Base-by-base conservation (phyloP, 2,888 invertebrate genomes). In the Schizotus pectinicornis region DNA sequence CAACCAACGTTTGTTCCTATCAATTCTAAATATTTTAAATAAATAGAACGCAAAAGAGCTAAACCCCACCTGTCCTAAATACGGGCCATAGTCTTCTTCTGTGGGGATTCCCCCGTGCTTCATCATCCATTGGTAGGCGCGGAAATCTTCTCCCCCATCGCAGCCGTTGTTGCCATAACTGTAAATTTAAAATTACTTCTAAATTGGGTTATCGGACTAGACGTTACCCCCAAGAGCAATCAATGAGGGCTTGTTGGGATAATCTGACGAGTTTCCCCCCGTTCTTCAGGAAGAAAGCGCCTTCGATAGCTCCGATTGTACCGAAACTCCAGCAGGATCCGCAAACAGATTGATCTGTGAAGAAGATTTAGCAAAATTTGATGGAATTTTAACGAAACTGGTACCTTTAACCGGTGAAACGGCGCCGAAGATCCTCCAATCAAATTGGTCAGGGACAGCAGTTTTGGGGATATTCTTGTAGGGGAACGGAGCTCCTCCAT, bases 251-350 rank as follows among this genome's bases (percentile, higher is more conserved):
- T 83, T 98, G 97, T 74, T 96, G 94, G 3, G 96, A 96, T 38
- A 98, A 85, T 14, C 93, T 81, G 7, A 92, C 86, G 32, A 95
- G 83, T 66, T 90, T 86, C 0, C 91, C 90, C 0, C 91, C 91
- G 67, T 90, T 89, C 74, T 91, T 90, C 34, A 95, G 80, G 80
- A 92, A 97, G 74, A 88, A 88, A 0, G 95, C 94, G 0, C 97
- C 96, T 80, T 98, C 98, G 54, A 98, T 87, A 0, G 95, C 86
- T 6, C 97, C 97, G 56, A 93, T 89, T 0, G 96, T 95, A 14
- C 96, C 97, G 81, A 97, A 98, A 61, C 94, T 94, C 97, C 97
- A 97, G 72, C 97, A 98, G 0, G 95, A 96, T 0, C 98, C 98
- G 80, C 98, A 98, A 7, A 97, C 94, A 0, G 95, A 95, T 81